Evolutionary conservation across 2,797 vertebrate genomes (phyloP).

Genomic region (Selene dorsalis): DNA sequence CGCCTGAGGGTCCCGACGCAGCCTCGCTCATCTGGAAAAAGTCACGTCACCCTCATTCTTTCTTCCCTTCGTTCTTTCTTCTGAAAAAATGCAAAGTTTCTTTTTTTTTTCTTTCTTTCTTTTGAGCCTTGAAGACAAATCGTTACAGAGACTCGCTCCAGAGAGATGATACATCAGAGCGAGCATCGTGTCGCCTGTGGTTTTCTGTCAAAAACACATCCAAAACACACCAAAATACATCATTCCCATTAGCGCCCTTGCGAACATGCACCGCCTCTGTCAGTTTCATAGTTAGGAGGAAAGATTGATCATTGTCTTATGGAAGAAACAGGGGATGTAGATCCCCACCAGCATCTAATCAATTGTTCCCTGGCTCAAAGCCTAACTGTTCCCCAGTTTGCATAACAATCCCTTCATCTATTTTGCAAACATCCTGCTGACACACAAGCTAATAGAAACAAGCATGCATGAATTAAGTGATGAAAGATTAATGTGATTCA

Average conservation of each 20-base stretch:
- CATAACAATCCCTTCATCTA: conserved; percentile 25
- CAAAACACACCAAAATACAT: background rate
- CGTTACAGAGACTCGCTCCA: background rate
- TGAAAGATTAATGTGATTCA: conserved; percentile 36
- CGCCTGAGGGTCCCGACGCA: conserved; percentile 16
- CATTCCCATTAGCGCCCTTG: background rate
- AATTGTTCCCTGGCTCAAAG: conserved; percentile 42
- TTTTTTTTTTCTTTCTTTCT: background rate
- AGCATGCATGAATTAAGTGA: conserved; percentile 4
- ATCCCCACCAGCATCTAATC: conserved; percentile 28
- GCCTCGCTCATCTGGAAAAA: background rate
- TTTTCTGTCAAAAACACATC: background rate
- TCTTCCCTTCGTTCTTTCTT: background rate
- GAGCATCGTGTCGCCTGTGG: background rate
- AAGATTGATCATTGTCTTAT: conserved; percentile 9
- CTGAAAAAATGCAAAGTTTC: background rate
- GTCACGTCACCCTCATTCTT: background rate
- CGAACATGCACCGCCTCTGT: conserved; percentile 8
- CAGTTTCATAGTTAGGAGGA: background rate
- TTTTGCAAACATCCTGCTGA: conserved; percentile 35
- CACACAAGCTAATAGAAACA: conserved; percentile 43
- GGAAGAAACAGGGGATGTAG: conserved; percentile 19
- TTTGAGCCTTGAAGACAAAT: background rate
- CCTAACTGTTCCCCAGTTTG: conserved; percentile 9
- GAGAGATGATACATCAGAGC: background rate